phyloP scores from a whole-genome alignment of 2,888 invertebrate species.

The Idaea dimidiata region DNA sequence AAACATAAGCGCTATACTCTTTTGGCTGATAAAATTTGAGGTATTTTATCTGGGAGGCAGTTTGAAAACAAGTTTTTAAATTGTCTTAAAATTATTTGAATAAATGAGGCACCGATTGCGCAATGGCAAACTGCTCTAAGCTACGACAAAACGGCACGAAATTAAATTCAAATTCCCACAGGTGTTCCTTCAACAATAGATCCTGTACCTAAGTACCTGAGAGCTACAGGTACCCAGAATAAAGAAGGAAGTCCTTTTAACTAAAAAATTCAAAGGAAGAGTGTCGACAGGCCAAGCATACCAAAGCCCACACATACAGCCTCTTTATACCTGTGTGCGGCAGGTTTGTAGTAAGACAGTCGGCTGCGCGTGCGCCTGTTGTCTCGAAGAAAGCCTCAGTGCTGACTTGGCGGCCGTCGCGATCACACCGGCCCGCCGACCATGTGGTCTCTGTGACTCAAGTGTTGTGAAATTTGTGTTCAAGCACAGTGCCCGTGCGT shows the following conservation, averaged over 20 bases:
- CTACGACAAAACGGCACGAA: background rate
- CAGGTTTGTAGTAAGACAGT: slow-evolving; percentile 50
- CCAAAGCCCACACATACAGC: slow-evolving; percentile 38
- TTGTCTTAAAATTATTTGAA: background rate
- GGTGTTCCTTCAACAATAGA: slow-evolving; percentile 5
- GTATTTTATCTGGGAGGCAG: background rate
- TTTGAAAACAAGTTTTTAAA: background rate
- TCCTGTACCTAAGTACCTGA: slow-evolving; percentile 4
- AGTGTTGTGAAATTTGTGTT: slow-evolving; percentile 74
- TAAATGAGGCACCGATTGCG: background rate
- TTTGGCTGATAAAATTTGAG: background rate
- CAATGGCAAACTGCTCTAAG: background rate
- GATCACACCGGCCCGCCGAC: slow-evolving; percentile 71
- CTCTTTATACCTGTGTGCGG: slow-evolving; percentile 43
- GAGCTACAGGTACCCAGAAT: slow-evolving; percentile 15
- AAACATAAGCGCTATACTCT: background rate
- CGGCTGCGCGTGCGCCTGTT: slow-evolving; percentile 65
- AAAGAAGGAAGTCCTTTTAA: slow-evolving; percentile 20
- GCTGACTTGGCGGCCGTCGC: slow-evolving; percentile 74
- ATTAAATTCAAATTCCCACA: background rate
- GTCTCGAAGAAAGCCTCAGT: slow-evolving; percentile 76
- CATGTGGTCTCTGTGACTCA: slow-evolving; percentile 71
- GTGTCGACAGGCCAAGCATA: slow-evolving; percentile 29
- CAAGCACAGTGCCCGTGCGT: slow-evolving; percentile 73
- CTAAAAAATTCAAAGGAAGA: slow-evolving; percentile 27